Conservation (phyloP, 2,888 invertebrate genomes). For the Pandemis corylana region DNA sequence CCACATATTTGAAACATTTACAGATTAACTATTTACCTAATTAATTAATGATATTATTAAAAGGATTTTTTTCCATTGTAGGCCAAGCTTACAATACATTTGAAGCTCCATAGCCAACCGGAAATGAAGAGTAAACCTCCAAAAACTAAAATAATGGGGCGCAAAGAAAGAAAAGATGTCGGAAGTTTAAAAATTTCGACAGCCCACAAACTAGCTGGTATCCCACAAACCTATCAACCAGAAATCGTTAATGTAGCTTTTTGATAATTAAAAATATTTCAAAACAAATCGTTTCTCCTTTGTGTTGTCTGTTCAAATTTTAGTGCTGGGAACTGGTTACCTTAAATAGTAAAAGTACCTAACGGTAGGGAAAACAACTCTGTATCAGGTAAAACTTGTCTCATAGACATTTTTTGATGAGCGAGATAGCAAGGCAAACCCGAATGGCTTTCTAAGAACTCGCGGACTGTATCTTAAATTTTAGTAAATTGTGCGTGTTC, state of each 20-base stretch:
- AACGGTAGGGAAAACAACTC: no score
- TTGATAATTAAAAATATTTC: conserved; percentile 12
- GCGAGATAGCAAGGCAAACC: no score
- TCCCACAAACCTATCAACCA: conserved; percentile 37
- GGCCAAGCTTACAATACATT: conserved; percentile 66
- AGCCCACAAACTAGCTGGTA: conserved; percentile 69
- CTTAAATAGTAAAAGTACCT: no score
- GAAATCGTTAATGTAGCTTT: conserved; percentile 22
- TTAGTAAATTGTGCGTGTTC: no score
- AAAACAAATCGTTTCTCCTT: neutral
- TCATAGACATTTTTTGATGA: no score
- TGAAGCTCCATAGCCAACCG: conserved; percentile 55
- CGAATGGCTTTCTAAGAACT: no score
- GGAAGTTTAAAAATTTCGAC: conserved; percentile 62
- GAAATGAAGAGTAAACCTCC: conserved; percentile 45
- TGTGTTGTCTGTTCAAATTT: neutral
- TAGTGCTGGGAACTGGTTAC: no score
- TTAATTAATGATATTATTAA: neutral
- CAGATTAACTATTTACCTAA: neutral
- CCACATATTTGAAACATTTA: neutral
- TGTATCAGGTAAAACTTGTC: no score
- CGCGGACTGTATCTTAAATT: no score
- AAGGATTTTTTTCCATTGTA: conserved; percentile 46
- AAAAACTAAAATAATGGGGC: conserved; percentile 59
- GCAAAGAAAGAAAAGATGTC: conserved; percentile 70